Evolutionary conservation across 1,140 invertebrate species (phyloP), one percentile per base, ranked within the genome.

Genomic region (Papilio aristodemus): DNA sequence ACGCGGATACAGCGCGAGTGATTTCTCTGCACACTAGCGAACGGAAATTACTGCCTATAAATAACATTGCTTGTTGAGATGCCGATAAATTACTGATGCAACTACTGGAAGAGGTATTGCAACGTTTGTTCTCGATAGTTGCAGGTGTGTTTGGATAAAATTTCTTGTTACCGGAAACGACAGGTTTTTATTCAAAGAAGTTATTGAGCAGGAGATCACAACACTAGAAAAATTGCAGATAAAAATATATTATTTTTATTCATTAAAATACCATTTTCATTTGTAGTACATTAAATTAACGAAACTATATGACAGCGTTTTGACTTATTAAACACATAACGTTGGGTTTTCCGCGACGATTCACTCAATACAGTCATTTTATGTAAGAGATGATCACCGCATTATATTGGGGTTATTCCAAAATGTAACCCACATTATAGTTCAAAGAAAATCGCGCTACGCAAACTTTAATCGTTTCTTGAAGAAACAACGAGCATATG

Each of bases 11-110:
- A 46, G 1, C 43, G 14, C n/a, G 46, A 54, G 17, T 11, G 46
- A 25, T 54, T 54, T 54, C 46, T 22, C 46, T 9, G 9, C 19
- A 19, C 46, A 54, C 46, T 2, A 22, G 46, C 9, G 9, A 54
- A 25, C 19, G 46, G 46, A 54, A 50, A 50, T 50, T 50, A 54
- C 46, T 54, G 10, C 14, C 46, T 54, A 54, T 54, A 54, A 54
- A 54, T 54, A 54, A 54, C 46, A 22, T 10, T 1, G 46, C 46
- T 54, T 22, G 19, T 54, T 54, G 17, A 22, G 46, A 54, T 54
- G 19, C 46, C 19, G 19, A 25, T 22, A 54, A 25, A 54, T 54
- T 54, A 54, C 46, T 54, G 27, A 32, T 32, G 46, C 46, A 54
- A 11, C 19, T 22, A 25, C 46, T 25, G 9, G 43, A 19, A 46